Evolutionary conservation across 2,888 invertebrate genomes (phyloP), one percentile per base, ranked within the genome.

Genomic region (Sialis fuliginosa): DNA sequence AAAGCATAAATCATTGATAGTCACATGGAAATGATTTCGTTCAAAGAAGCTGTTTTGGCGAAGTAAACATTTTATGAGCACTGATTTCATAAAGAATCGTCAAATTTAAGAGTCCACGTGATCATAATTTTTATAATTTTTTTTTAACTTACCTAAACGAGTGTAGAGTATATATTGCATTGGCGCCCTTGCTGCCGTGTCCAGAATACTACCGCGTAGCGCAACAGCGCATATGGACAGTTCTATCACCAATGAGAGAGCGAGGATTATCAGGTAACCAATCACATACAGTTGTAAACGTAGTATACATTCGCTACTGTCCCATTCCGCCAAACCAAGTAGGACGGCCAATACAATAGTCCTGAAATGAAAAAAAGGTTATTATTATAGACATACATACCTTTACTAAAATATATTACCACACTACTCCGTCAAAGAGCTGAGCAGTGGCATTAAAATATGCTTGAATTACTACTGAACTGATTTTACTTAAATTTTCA

Each of bases 141-240:
- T 13, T 13, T 12, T 6, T 9, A 46, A 63, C 73, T 74, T 67
- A 87, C 87, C 75, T 54, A 86, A 69, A 62, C 84, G 74, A 54
- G 78, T 66, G 66, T 88, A 88, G 56, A 88, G 77, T 56, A 87
- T 72, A 62, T 83, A 80, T 65, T 83, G 81, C 74, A 87, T 83
- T 53, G 79, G 74, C 54, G 77, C 70, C 48, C 88, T 69, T 8
- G 79, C 78, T 39, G 73, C 71, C n/a, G 79, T 78, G 59, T 85
- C 79, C 55, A 88, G 69, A 56, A 88, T 87, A 59, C 82, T 80
- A 49, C 88, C 88, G 52, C 83, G 70, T 66, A 84, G 76, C 51
- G 86, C 82, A 52, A 85, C 73, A 57, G 78, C 68, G 58, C 81
- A 81, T 56, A 87, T 79, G 55, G 73, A 71, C 50, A 77, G 68